Evolutionary conservation across 1,140 invertebrate species (phyloP).

Genomic region (Dryas iulia): DNA sequence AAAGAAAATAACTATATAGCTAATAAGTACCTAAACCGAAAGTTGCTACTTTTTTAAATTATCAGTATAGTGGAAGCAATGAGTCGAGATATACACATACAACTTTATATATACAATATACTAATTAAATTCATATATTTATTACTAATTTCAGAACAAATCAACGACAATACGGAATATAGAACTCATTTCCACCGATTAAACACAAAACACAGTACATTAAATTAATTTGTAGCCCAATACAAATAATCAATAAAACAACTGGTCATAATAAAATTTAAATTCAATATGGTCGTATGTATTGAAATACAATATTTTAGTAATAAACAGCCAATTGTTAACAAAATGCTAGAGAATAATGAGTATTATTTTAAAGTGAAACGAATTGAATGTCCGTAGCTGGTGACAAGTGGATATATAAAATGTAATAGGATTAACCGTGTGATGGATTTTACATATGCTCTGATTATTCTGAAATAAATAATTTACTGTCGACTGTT

Average conservation of each 20-base stretch:
- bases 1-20: too few species aligned
- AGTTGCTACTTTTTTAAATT: too few species aligned
- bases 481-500: not conserved
- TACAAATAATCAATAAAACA: not conserved
- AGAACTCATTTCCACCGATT: not conserved
- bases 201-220: not conserved
- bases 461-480: not conserved
- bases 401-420: slow-evolving; percentile 1
- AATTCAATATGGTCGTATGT: not conserved
- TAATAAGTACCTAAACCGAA: too few species aligned
- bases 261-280: not conserved
- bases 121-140: too few species aligned
- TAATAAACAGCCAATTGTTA: slow-evolving; percentile 14
- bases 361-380: not conserved
- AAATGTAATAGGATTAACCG: not conserved
- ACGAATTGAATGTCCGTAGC: not conserved
- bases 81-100: too few species aligned
- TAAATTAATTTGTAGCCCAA: not conserved
- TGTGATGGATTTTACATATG: slow-evolving; percentile 3
- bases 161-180: too few species aligned
- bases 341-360: slow-evolving; percentile 3
- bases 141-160: too few species aligned
- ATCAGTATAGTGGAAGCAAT: too few species aligned
- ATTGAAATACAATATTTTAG: slow-evolving; percentile 13
- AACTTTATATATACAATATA: too few species aligned